These are phyloP conservation scores for Montifringilla adamsi DNA, from an alignment of 2,113 vertebrate species.

Conservation along the genomic window DNA sequence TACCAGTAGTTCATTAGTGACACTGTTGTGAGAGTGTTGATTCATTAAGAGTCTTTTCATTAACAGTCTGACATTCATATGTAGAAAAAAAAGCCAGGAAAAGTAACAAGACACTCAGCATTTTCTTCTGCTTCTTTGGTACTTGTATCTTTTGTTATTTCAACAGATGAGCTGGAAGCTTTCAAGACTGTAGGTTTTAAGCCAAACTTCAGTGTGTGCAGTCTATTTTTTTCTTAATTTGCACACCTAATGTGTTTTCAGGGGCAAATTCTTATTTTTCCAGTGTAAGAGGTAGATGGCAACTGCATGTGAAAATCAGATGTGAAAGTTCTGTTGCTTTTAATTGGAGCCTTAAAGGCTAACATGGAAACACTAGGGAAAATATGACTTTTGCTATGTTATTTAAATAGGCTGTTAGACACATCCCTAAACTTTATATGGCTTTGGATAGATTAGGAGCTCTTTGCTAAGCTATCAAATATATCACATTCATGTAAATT, in stretches of 20 bases:
- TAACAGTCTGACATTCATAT: neutral
- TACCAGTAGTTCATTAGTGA: slow-evolving; percentile 49
- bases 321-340: neutral
- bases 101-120: neutral
- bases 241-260: neutral
- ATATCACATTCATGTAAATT: slow-evolving; percentile 13
- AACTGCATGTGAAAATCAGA: neutral
- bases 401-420: slow-evolving; percentile 52
- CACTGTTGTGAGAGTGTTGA: slow-evolving; percentile 36
- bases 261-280: neutral
- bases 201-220: neutral
- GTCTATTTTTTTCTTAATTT: neutral
- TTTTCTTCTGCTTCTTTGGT: neutral
- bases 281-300: neutral
- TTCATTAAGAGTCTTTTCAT: slow-evolving; percentile 57
- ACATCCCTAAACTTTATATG: slow-evolving; percentile 37
- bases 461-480: slow-evolving; percentile 33
- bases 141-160: slow-evolving; percentile 37
- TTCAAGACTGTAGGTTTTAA: neutral
- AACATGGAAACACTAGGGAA: neutral
- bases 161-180: neutral
- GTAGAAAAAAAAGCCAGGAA: slow-evolving; percentile 1
- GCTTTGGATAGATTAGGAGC: slow-evolving; percentile 40
- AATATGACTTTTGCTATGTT: slow-evolving; percentile 35
- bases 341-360: slow-evolving; percentile 18